A percentile compares a stretch with the other conserved stretches of the same genome.
These are phyloP conservation scores for Galendromus occidentalis DNA, from an alignment of 1,140 invertebrate genomes.

Conservation along the genomic window DNA sequence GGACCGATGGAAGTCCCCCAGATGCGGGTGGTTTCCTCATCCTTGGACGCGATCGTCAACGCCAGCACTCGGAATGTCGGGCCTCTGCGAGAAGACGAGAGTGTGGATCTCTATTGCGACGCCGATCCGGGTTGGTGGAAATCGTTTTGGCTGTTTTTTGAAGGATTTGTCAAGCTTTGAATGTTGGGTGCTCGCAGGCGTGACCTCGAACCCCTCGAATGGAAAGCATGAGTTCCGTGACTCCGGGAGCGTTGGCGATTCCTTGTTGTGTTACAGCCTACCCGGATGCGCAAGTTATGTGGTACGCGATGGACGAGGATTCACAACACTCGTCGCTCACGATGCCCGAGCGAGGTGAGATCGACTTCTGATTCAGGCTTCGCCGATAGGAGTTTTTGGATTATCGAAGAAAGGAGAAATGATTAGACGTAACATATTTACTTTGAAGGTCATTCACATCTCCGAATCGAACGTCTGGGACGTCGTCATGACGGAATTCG, in stretches of 20 bases:
- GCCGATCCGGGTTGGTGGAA: background rate
- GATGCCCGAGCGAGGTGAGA: slow-evolving; percentile 4
- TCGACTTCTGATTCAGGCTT: background rate
- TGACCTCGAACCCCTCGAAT: background rate
- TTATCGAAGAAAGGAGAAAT: background rate
- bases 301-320: background rate
- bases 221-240: no score
- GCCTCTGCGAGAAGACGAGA: background rate
- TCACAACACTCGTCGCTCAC: background rate
- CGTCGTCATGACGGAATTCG: background rate
- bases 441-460: background rate
- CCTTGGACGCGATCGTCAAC: background rate
- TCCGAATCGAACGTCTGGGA: background rate
- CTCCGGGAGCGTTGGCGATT: no score
- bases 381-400: background rate
- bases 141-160: background rate
- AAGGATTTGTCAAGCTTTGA: no score
- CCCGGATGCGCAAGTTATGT: background rate
- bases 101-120: background rate
- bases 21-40: background rate
- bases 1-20: background rate
- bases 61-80: background rate
- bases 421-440: background rate
- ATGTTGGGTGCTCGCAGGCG: no score
- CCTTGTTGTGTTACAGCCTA: background rate